Base-by-base conservation (phyloP, 2,888 invertebrate species). In the Drosophila cognata region DNA sequence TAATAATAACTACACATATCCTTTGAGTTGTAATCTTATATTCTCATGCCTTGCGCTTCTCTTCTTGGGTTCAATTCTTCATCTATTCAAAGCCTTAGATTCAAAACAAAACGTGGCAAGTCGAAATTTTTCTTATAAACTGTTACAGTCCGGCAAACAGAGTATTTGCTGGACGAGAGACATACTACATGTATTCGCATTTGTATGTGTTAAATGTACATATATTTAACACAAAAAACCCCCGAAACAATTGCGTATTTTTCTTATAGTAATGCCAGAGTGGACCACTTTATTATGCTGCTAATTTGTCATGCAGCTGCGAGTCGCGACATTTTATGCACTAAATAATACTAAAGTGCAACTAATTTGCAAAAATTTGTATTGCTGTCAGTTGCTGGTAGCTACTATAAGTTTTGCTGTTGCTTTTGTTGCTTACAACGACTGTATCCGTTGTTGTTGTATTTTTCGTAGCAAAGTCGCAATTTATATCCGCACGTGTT, bases 341-440 rank as follows among this genome's bases (percentile, higher is more conserved):
- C 87, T 86, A 79, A 73, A 86, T 77, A 86, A 75, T 81, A 71
- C 81, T 74, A 71, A 83, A 84, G 84, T 88, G 89, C 89, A 86
- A 78, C 87, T 84, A 82, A 82, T 84, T 84, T 84, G 80, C 69
- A 80, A 80, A 74, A 80, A 82, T 81, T 71, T 76, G 69, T 76
- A 75, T 74, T 84, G 82, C 84, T 75, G 84, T 73, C 81, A 70
- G 72, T 83, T 66, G 55, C 58, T 73, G 68, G n/a, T 38, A 18
- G 65, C 18, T 59, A n/a, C 21, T 60, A 50, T 28, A 51, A 52
- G 4, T 46, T 46, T 10, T 58, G 60, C 7, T 41, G 46, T 11
- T 60, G 31, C 56, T 48, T 43, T 35, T 64, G 46, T 28, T 51
- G 62, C 50, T 61, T 36, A 71, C 71, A 61, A 41, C 52, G 21